phyloP scores from a whole-genome alignment of 2,113 vertebrate species.

The Zingel zingel region DNA sequence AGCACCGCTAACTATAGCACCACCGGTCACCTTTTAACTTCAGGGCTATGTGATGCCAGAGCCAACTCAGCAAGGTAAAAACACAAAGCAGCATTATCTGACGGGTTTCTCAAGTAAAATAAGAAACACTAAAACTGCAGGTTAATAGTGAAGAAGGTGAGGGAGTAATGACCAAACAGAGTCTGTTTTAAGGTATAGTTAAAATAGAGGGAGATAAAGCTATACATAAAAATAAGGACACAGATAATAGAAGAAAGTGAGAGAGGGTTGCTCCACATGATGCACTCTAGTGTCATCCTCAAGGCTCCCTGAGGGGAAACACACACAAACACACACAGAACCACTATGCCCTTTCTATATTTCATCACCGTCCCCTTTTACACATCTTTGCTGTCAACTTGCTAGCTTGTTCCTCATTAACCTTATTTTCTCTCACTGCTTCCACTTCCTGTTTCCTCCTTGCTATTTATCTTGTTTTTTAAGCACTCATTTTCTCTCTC shows the following conservation, averaged over 20 bases:
- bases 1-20: not conserved
- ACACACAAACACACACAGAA: not conserved
- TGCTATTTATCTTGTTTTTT: not conserved
- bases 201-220: not conserved
- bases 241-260: constrained; percentile 4
- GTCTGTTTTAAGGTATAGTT: not conserved
- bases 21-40: constrained; percentile 17
- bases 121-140: not conserved
- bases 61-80: constrained; percentile 1
- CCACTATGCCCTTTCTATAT: not conserved
- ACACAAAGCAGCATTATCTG: not conserved
- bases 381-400: constrained; percentile 29
- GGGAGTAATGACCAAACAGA: not conserved
- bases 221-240: constrained; percentile 3
- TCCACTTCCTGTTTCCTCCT: constrained; percentile 2
- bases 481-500: not conserved
- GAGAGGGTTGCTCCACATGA: not conserved
- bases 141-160: not conserved
- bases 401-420: constrained; percentile 22
- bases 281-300: constrained; percentile 8
- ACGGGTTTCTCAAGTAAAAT: not conserved
- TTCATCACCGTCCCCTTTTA: constrained; percentile 4
- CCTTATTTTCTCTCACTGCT: not conserved
- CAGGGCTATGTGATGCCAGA: constrained; percentile 10
- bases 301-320: constrained; percentile 10